Evolutionary conservation across 2,113 vertebrate species (phyloP), one percentile per base, ranked within the genome.

Genomic region (Prionailurus bengalensis): DNA sequence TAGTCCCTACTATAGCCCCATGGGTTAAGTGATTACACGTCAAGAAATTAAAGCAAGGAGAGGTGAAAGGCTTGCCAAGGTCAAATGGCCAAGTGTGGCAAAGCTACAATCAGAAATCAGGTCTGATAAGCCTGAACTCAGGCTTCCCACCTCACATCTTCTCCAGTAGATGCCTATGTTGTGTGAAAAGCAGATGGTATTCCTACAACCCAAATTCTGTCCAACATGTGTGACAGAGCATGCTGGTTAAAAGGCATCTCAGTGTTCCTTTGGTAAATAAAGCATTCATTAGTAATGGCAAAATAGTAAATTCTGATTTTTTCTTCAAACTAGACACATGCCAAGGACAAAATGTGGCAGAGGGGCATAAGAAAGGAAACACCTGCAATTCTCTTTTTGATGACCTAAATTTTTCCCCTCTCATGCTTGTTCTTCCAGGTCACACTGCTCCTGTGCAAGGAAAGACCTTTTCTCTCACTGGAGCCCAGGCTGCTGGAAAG

Each of bases 151-250:
- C 17, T 36, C 17, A 17, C 45, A 29, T 48, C 2, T 21, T 65
- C 5, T 78, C 36, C 48, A 36, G 1, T 10, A 14, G 11, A 25
- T 25, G 14, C n/a, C 53, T 71, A 71, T 70, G 6, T 19, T 89
- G 23, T 63, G 68, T 63, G 73, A 86, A 36, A 84, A 45, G 51
- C 36, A 80, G 58, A 36, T 42, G 81, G 48, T 73, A n/a, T 84
- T 81, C 87, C 86, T 79, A 1, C 7, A 1, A 76, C 21, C n/a
- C 63, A 15, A 58, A 65, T 61, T 90, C 48, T 63, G 42, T 31
- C 39, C 51, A 27, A 33, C 0, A 2, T 29, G 2, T 15, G 80
- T 0, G 3, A 39, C 0, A 0, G 51, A 92, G n/a, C 33, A 45
- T 92, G 21, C n/a, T 83, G 25, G 39, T 45, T 89, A 71, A 80